These are phyloP conservation scores for Heterodera filipjevi DNA, from an alignment of 2,888 invertebrate species.

Conservation along the genomic window DNA sequence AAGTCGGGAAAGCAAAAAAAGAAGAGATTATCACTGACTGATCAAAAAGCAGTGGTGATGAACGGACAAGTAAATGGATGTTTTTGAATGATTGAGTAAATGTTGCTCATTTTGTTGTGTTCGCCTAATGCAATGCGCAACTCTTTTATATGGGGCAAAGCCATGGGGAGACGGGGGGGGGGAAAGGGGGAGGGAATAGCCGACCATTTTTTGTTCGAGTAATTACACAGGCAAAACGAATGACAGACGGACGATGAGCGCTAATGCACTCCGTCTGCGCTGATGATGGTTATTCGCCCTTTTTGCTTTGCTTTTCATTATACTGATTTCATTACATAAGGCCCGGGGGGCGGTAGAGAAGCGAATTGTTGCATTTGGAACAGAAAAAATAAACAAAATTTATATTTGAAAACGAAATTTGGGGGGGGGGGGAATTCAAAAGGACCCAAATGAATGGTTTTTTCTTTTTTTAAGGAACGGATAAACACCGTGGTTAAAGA, in stretches of 20 bases:
- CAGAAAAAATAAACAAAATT: no score
- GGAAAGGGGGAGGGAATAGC: not conserved
- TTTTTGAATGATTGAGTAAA: no score
- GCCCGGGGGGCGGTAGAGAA: not conserved
- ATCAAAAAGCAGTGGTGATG: no score
- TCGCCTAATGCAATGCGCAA: slow-evolving; percentile 1
- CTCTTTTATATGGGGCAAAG: not conserved
- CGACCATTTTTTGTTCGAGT: no score
- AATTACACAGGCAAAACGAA: not conserved
- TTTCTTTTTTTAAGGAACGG: no score
- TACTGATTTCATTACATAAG: not conserved
- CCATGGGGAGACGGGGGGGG: not conserved
- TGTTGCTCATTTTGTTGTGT: not conserved
- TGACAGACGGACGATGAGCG: not conserved
- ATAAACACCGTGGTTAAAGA: no score
- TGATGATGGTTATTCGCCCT: not conserved
- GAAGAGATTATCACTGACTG: not conserved
- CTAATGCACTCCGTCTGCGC: not conserved
- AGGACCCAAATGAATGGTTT: no score
- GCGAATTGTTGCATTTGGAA: no score
- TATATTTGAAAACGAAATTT: no score
- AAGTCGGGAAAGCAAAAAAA: not conserved
- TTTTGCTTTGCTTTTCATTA: not conserved
- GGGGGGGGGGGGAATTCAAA: no score
- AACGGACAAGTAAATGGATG: no score